Conservation (phyloP, 2,888 invertebrate species). For the Polydrusus pterygomalis region DNA sequence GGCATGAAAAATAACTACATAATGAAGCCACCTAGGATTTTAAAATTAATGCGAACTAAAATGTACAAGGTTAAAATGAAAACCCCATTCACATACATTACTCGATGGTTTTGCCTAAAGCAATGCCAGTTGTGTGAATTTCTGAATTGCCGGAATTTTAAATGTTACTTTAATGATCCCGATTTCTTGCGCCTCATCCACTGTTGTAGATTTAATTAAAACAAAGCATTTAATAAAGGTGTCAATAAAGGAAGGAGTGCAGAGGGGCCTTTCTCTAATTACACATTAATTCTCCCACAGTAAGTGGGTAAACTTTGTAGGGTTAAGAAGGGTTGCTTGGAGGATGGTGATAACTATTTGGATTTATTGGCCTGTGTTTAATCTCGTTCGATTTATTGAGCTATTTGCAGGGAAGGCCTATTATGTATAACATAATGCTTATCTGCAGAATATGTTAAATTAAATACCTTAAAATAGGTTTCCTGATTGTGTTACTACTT, state of each 20-base stretch:
- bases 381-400: slow-evolving; percentile 1
- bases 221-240: background rate
- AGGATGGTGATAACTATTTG: slow-evolving; percentile 3
- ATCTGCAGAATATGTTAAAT: background rate
- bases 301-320: background rate
- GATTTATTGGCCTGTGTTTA: slow-evolving; percentile 8
- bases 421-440: background rate
- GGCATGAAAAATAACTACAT: no score
- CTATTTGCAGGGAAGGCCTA: background rate
- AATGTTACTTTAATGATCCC: background rate
- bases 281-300: slow-evolving; percentile 8
- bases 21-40: no score
- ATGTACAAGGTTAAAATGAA: no score
- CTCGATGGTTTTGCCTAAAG: no score
- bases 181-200: background rate
- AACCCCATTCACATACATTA: no score
- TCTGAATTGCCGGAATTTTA: background rate
- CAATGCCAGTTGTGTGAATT: no score
- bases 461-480: no score
- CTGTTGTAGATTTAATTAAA: slow-evolving; percentile 7
- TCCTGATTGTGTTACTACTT: no score
- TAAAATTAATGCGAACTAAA: no score
- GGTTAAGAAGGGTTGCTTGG: slow-evolving; percentile 5
- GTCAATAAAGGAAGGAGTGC: slow-evolving; percentile 6
- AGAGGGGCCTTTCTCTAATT: slow-evolving; percentile 11